These are phyloP conservation scores for Lophochroa leadbeateri DNA, from an alignment of 2,113 vertebrate species.

Conservation along the genomic window DNA sequence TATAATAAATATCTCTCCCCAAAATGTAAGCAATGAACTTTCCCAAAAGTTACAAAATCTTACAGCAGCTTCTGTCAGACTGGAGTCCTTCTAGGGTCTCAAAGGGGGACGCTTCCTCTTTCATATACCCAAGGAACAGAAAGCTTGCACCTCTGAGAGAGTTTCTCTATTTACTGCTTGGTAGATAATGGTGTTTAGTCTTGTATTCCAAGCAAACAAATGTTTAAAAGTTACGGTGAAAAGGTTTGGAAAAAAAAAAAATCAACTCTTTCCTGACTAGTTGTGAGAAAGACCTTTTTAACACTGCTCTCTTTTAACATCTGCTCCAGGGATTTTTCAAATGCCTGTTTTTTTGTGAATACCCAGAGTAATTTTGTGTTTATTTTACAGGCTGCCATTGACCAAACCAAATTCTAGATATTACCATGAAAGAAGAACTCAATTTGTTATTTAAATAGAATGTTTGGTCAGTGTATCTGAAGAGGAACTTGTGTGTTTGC, in stretches of 20 bases:
- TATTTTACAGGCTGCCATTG: background rate
- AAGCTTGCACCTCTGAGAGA: background rate
- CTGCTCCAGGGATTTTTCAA: background rate
- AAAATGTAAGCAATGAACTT: constrained; percentile 45
- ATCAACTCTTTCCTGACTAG: background rate
- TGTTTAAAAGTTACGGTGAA: background rate
- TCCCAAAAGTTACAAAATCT: constrained; percentile 63
- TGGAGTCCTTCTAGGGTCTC: background rate
- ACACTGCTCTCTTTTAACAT: background rate
- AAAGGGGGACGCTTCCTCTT: background rate
- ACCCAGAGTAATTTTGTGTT: background rate
- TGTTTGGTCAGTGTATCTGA: background rate
- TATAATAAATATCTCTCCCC: constrained; percentile 47
- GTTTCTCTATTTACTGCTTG: background rate
- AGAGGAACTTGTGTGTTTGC: background rate
- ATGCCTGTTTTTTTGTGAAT: background rate
- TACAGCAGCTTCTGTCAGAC: constrained; percentile 56
- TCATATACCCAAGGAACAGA: background rate
- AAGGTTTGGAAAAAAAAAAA: background rate
- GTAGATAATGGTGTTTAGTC: background rate
- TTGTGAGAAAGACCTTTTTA: background rate
- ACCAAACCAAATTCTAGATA: background rate
- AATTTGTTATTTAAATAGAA: background rate
- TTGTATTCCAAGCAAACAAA: background rate
- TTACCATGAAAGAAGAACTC: background rate